phyloP scores from a whole-genome alignment of 2,888 invertebrate species.

The Empis stercorea region DNA sequence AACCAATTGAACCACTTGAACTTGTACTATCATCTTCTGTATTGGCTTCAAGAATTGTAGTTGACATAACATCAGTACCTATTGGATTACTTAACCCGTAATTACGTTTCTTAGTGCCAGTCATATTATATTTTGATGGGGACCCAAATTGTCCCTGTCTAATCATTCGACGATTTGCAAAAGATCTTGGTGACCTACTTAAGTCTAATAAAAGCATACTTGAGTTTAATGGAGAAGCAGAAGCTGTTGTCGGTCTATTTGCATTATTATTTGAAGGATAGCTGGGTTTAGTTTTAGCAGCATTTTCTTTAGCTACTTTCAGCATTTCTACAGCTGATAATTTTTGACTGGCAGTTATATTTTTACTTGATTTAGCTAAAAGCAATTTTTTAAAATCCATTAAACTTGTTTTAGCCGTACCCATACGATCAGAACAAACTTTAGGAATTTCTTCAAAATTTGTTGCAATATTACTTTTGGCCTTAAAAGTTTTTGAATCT shows the following conservation, averaged over 20 bases:
- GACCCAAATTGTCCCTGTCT: constrained; percentile 40
- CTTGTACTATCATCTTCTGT: constrained; percentile 63
- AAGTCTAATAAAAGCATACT: constrained; percentile 54
- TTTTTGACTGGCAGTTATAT: constrained; percentile 41
- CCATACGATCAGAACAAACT: constrained; percentile 52
- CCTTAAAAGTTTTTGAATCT: constrained; percentile 25
- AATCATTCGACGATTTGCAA: constrained; percentile 48
- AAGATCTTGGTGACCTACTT: constrained; percentile 57
- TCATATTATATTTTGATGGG: constrained; percentile 41
- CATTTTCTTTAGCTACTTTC: constrained; percentile 41
- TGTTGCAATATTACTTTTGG: constrained; percentile 17
- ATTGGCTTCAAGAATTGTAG: constrained; percentile 71
- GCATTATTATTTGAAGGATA: neutral
- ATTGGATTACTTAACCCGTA: constrained; percentile 42
- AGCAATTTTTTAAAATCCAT: constrained; percentile 73
- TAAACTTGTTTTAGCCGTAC: constrained; percentile 60
- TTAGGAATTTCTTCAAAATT: constrained; percentile 28
- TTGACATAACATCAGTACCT: constrained; percentile 70
- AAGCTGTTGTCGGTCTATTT: constrained; percentile 14
- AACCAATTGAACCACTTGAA: constrained; percentile 46
- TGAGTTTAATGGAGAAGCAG: constrained; percentile 23
- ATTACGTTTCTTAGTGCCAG: constrained; percentile 20
- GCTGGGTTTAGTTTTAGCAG: neutral
- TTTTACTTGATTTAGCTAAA: constrained; percentile 60
- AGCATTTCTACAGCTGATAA: constrained; percentile 69